A percentile compares a stretch with the other conserved stretches of the same genome.
phyloP scores from a whole-genome alignment of 2,888 invertebrate species.

The Aelia acuminata region DNA sequence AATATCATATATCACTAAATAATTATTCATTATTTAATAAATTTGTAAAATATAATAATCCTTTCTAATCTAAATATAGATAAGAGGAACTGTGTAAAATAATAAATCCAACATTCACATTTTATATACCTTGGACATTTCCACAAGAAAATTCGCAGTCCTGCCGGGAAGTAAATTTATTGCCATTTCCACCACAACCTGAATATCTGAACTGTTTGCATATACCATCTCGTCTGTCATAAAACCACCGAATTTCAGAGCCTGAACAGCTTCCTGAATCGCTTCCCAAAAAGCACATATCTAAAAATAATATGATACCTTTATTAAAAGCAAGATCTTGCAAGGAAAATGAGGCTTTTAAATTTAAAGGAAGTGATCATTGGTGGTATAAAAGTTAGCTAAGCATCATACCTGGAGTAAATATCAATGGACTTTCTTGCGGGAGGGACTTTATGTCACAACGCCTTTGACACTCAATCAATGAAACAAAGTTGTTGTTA shows the following conservation, averaged over 20 bases:
- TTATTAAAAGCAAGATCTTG: not conserved
- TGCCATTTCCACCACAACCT: constrained; percentile 86
- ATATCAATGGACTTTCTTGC: constrained; percentile 67
- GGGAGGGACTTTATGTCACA: constrained; percentile 74
- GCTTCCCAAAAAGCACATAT: constrained; percentile 78
- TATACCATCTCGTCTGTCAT: constrained; percentile 79
- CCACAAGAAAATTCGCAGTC: constrained; percentile 82
- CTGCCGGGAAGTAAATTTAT: constrained; percentile 80
- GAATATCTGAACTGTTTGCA: constrained; percentile 86
- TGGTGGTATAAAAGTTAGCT: not conserved
- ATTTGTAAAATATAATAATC: not conserved
- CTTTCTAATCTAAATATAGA: not conserved
- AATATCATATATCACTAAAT: too few relatives aligned
- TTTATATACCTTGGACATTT: constrained; percentile 73
- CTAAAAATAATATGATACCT: constrained; percentile 69
- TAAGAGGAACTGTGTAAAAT: not conserved
- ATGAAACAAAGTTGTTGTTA: constrained; percentile 83
- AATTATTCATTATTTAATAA: too few relatives aligned
- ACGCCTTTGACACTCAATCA: constrained; percentile 77
- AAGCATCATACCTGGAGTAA: constrained; percentile 68
- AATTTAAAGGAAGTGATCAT: not conserved
- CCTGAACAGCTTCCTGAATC: constrained; percentile 79
- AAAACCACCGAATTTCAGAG: constrained; percentile 77
- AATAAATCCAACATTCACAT: not conserved
- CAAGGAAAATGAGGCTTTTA: not conserved